phyloP scores from a whole-genome alignment of 1,140 invertebrate genomes.

The Cotesia chilonis region DNA sequence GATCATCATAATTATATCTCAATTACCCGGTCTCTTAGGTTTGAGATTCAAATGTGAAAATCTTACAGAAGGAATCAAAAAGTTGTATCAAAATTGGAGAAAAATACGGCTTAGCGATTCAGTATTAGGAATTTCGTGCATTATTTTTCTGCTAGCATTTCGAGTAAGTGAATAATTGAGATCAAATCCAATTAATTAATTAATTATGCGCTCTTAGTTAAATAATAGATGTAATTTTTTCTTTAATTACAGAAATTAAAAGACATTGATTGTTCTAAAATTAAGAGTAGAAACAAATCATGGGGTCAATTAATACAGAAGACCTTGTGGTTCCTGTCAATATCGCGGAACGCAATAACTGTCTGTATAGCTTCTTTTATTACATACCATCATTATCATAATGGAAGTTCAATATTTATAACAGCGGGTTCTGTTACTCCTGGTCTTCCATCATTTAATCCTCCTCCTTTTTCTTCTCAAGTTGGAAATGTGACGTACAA shows the following conservation, averaged over 20 bases:
- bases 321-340: conserved; percentile 77
- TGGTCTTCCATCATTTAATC: conserved; percentile 69
- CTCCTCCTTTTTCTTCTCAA: conserved; percentile 67
- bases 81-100: conserved; percentile 69
- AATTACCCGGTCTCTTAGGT: conserved; percentile 86
- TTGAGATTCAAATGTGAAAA: conserved; percentile 73
- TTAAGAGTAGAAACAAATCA: conserved; percentile 51
- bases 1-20: conserved; percentile 88
- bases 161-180: conserved; percentile 66
- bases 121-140: conserved; percentile 72
- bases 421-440: conserved; percentile 69
- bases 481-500: conserved; percentile 69
- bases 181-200: background rate
- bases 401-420: conserved; percentile 61
- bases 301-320: conserved; percentile 60
- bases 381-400: conserved; percentile 58
- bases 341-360: conserved; percentile 79
- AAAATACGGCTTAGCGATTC: conserved; percentile 70
- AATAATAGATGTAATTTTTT: conserved; percentile 22
- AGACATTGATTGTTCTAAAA: conserved; percentile 65
- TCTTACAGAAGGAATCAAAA: conserved; percentile 69
- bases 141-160: conserved; percentile 71
- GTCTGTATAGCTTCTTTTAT: conserved; percentile 73
- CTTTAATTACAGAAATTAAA: conserved; percentile 71
- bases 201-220: too few relatives aligned